Percentiles rank a stretch among this genome's conserved stretches.
phyloP scores from a whole-genome alignment of 2,113 vertebrate species.

The Gallinago jamesoni region DNA sequence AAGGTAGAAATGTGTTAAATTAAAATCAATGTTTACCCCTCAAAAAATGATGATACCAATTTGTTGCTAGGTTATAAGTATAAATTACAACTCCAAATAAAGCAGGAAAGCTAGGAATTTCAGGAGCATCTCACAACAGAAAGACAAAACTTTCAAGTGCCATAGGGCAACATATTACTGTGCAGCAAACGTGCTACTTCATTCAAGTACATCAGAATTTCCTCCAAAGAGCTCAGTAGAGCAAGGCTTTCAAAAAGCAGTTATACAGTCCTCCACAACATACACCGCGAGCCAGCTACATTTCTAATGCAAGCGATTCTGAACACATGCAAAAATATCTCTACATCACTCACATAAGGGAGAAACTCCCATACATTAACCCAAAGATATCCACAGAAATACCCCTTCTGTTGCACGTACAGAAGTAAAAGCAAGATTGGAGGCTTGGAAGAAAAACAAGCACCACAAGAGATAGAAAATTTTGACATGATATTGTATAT shows the following conservation, averaged over 20 bases:
- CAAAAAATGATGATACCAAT: background rate
- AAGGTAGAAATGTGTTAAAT: background rate
- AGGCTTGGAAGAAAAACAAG: background rate
- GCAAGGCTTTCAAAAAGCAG: background rate
- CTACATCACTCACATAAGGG: background rate
- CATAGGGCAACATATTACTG: background rate
- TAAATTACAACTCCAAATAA: background rate
- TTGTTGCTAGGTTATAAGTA: background rate
- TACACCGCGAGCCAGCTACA: background rate
- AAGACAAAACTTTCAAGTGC: background rate
- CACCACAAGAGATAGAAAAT: rapidly evolving
- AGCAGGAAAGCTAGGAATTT: background rate
- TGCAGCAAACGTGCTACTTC: background rate
- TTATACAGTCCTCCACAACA: background rate
- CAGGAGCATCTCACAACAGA: background rate
- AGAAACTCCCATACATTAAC: background rate
- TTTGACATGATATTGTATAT: background rate
- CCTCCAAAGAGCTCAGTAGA: background rate
- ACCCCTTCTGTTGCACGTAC: rapidly evolving
- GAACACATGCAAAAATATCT: background rate
- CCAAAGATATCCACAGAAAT: background rate
- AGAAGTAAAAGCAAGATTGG: background rate
- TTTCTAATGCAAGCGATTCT: background rate
- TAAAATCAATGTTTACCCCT: background rate
- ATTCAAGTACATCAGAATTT: background rate